Evolutionary conservation across 2,797 vertebrate species (phyloP), one percentile per base, ranked within the genome.

Genomic region (Poeciliopsis paucimaculata): DNA sequence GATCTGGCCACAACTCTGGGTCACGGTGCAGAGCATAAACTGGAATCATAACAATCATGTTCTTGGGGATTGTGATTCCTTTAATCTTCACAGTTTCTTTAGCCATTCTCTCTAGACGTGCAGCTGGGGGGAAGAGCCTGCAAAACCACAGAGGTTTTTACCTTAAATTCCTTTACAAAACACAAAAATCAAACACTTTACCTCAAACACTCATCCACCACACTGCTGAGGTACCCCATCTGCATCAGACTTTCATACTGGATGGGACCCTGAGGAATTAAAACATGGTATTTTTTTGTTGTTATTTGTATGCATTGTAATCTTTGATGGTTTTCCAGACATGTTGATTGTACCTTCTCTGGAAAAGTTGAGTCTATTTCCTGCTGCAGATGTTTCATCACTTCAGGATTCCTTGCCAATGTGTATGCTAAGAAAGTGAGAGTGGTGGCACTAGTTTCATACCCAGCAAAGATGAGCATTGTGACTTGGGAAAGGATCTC

Each of bases 401-500:
- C 83, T 0, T 95, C 91, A 1, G 95, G 95, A 82, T 97, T 95
- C 72, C 20, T 90, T 28, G 96, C 96, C 86, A 97, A 82, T 80
- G 84, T 93, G 74, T 96, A 96, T 0, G 94, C 87, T 15, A 96
- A 18, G 85, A 92, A 96, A 76, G 15, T 60, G 4, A 97, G 93
- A 23, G 95, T 77, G 16, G 36, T 88, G 80, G 95, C 93, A 39
- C 87, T 96, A 1, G 96, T 95, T 77, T 97, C 96, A 16, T 93
- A 96, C 41, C 96, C 96, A 73, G 91, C 96, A 45, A 95, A 84
- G 51, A 96, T 43, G 49, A 96, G 95, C 12, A 94, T 70, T 31
- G 93, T 81, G 15, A 89, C 87, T 66, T 97, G 96, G n/a, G 96
- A 93, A 36, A 93, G 64, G 51, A 97, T 92, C 89, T 98, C 97